Percentiles rank a stretch among this genome's conserved stretches.
phyloP scores from a whole-genome alignment of 2,113 vertebrate species.

The Charina bottae region DNA sequence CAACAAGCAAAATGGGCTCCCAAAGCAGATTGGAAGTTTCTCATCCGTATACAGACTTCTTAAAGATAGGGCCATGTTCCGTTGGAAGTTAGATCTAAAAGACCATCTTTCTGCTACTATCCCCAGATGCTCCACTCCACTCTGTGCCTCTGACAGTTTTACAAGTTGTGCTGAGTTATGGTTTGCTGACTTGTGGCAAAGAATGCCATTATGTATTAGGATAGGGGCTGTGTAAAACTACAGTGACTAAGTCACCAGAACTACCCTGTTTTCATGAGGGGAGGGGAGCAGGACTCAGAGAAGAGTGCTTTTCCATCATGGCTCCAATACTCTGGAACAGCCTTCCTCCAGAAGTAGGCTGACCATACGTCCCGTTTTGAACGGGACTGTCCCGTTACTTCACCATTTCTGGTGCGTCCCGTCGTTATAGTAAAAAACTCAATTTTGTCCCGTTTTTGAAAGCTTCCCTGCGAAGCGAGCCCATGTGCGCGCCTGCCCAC shows the following conservation, averaged over 20 bases:
- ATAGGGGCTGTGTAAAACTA: too few species aligned
- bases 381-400: too few species aligned
- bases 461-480: too few species aligned
- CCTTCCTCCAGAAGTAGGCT: neutral
- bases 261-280: neutral
- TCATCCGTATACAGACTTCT: neutral
- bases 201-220: too few species aligned
- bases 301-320: neutral
- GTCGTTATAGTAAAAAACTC: too few species aligned
- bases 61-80: neutral
- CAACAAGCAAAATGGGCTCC: neutral
- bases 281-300: neutral
- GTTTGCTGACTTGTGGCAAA: neutral
- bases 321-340: neutral
- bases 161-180: neutral
- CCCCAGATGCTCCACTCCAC: neutral
- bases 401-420: too few species aligned
- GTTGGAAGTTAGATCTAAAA: neutral
- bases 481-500: too few species aligned
- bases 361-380: too few species aligned
- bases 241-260: neutral
- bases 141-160: neutral
- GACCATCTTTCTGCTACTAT: neutral
- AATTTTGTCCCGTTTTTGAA: too few species aligned
- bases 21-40: neutral